Percentiles rank a stretch among this genome's conserved stretches.
Conservation (phyloP, 2,888 invertebrate genomes). For the Kryphioiulus occultus region DNA sequence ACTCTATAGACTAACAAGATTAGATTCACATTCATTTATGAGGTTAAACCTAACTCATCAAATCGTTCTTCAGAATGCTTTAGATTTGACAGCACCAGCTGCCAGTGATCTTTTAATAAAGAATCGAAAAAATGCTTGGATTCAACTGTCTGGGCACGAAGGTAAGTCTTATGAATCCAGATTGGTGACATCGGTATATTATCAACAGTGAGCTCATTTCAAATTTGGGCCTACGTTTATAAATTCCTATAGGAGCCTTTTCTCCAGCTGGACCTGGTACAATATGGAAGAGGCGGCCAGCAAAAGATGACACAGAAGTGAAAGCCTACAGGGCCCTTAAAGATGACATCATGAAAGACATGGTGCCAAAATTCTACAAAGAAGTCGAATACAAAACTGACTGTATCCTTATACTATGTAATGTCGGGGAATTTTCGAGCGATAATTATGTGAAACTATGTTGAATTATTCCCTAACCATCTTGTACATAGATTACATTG, state of each 20-base stretch:
- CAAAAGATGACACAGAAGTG: conserved; percentile 65
- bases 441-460: background rate
- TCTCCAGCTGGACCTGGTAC: conserved; percentile 92
- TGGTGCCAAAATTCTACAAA: conserved; percentile 84
- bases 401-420: conserved; percentile 61
- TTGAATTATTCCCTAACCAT: conserved; percentile 59
- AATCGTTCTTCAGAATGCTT: conserved; percentile 74
- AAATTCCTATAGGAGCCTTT: conserved; percentile 76
- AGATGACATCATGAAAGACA: conserved; percentile 74
- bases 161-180: conserved; percentile 58
- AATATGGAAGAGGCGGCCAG: conserved; percentile 87
- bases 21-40: background rate
- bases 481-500: conserved; percentile 84
- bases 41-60: background rate
- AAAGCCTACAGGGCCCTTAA: conserved; percentile 77
- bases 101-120: conserved; percentile 82
- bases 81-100: conserved; percentile 89
- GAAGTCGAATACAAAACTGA: conserved; percentile 68
- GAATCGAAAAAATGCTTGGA: conserved; percentile 71
- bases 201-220: background rate
- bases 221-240: background rate
- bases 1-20: no score
- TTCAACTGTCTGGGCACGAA: conserved; percentile 88
- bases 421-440: background rate
- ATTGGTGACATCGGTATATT: background rate